Conservation (phyloP, 1,140 invertebrate genomes). For the Drosophila tsacasi region DNA sequence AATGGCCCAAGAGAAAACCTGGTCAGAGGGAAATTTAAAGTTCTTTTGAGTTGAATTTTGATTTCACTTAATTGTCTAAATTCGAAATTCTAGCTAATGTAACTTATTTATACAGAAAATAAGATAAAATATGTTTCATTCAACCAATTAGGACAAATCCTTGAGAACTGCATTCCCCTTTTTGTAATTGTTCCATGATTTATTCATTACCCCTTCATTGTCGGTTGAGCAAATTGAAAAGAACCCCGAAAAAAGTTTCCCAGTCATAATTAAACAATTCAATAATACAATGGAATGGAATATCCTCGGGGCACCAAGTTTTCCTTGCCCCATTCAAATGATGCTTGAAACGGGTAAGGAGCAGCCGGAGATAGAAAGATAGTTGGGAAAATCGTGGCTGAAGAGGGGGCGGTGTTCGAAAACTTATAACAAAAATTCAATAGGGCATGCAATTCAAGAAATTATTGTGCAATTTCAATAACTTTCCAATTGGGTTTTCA, state of each 20-base stretch:
- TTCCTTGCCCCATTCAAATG: conserved; percentile 45
- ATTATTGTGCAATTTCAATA: conserved; percentile 84
- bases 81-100: too few relatives aligned
- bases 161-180: not conserved
- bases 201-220: conserved; percentile 19
- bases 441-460: conserved; percentile 82
- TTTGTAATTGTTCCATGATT: conserved; percentile 28
- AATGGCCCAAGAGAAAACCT: not conserved
- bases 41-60: too few relatives aligned
- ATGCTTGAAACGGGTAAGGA: conserved; percentile 40
- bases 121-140: not conserved
- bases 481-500: conserved; percentile 83
- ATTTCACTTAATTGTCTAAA: too few relatives aligned
- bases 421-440: conserved; percentile 80
- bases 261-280: conserved; percentile 48
- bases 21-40: not conserved
- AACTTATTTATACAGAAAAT: too few relatives aligned
- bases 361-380: conserved; percentile 11
- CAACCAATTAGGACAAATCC: not conserved
- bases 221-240: conserved; percentile 18
- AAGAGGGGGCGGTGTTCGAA: conserved; percentile 18
- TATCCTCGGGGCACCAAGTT: conserved; percentile 39
- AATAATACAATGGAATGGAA: conserved; percentile 44
- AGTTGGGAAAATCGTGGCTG: conserved; percentile 13
- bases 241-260: conserved; percentile 29